A percentile compares a stretch with the other conserved stretches of the same genome.
Evolutionary conservation across 2,113 vertebrate genomes (phyloP).

Genomic region (Fulmarus glacialis): DNA sequence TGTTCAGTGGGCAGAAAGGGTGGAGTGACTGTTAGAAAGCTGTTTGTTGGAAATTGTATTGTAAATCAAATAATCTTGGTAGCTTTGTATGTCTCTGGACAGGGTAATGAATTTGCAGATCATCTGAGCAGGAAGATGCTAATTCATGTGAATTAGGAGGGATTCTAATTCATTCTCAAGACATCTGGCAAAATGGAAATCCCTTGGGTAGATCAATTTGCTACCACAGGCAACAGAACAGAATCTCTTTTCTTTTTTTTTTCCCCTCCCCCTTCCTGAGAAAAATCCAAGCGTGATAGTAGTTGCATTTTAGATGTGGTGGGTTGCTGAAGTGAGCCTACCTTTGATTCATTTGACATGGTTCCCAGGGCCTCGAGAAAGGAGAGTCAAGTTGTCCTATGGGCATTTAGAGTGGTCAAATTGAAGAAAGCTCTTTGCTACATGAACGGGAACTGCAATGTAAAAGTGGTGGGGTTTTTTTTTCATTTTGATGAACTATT

Average conservation of each 20-base stretch:
- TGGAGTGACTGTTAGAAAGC: not conserved
- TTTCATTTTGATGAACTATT: not conserved
- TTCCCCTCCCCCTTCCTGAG: not conserved
- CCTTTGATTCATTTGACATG: not conserved
- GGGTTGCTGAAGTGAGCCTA: not conserved
- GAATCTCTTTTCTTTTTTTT: not conserved
- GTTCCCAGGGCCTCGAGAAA: not conserved
- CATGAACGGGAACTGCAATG: not conserved
- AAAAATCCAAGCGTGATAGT: not conserved
- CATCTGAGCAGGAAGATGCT: conserved; percentile 28
- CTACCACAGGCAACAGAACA: not conserved
- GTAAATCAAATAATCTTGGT: conserved; percentile 29
- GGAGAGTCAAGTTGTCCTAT: not conserved
- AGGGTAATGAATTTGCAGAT: conserved; percentile 50
- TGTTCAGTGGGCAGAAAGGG: not conserved
- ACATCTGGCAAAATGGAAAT: conserved; percentile 26
- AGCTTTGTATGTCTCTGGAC: conserved; percentile 12
- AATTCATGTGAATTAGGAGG: conserved; percentile 36
- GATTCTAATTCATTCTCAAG: conserved; percentile 37
- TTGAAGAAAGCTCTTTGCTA: not conserved
- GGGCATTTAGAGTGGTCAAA: not conserved
- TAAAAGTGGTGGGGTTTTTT: not conserved
- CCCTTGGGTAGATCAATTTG: conserved; percentile 7
- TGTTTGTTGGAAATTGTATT: not conserved
- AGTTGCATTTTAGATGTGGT: not conserved